Evolutionary conservation across 2,888 invertebrate species (phyloP), one percentile per base, ranked within the genome.

Genomic region (Microctonus hyperodae): DNA sequence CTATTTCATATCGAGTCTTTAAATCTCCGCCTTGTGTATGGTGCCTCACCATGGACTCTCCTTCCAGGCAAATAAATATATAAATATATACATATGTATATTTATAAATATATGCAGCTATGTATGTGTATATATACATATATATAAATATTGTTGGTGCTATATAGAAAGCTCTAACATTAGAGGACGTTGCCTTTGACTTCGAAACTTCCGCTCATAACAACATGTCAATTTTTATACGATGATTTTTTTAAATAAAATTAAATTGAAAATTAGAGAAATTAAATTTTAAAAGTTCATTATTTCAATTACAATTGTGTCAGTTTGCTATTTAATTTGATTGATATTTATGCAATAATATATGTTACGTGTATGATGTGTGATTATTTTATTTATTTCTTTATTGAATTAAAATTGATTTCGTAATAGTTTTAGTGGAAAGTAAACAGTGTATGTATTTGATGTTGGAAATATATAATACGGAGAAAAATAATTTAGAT

Each of bases 1-100:
- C 73, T 70, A 72, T 73, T 74, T 74, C 73, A 78, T 78, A 79
- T 79, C 79, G 76, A 78, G 74, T 75, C 76, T 77, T 76, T 76
- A 75, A 79, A 79, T 79, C 79, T 79, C 76, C 77, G 76, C 76
- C 75, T 75, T 65, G 61, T 60, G 22, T 60, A 9, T 28, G 56
- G 44, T 28, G 37, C 57, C 57, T 57, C 64, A 50, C 58, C 25
- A 53, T 64, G 37, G 51, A 44, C 64, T 48, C 56, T 33, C 56
- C 64, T 64, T 48, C 64, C 48, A 64, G 64, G 57, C 58, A 48
- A 64, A 64, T 48, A 33, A 40, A 64, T 56, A 44, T 64, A 33
- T 60, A 44, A 31, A 62, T 3, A 3, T 62, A 53, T 63, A 55
- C 40, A 35, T 9, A 10, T 10, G 10, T n/a, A 13, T 37, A 37